phyloP scores from a whole-genome alignment of 2,888 invertebrate genomes.

The Pseudoips prasinana region DNA sequence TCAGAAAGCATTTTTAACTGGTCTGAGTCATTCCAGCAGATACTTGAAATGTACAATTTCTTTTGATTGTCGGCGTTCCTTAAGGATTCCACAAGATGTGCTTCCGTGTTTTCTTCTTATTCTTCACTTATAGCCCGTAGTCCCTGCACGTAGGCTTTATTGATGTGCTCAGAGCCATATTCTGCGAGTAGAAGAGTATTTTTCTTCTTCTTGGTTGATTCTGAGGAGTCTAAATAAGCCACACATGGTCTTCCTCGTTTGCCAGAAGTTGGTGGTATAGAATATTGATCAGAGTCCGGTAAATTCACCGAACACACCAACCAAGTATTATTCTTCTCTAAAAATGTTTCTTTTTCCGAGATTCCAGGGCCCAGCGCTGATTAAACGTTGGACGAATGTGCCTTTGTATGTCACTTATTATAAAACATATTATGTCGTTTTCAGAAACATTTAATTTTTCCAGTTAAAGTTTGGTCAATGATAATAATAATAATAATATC shows the following conservation, averaged over 20 bases:
- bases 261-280: conserved; percentile 4
- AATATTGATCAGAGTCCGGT: background rate
- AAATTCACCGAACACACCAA: conserved; percentile 2
- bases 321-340: conserved; percentile 1
- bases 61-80: conserved; percentile 1
- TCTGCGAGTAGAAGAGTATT: background rate
- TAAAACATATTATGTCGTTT: too few relatives aligned
- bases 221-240: conserved; percentile 3
- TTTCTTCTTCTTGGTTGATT: conserved; percentile 3
- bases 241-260: conserved; percentile 3
- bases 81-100: conserved; percentile 1
- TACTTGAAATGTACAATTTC: conserved; percentile 1
- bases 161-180: conserved; percentile 1
- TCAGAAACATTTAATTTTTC: background rate
- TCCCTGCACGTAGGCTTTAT: conserved; percentile 1
- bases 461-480: conserved; percentile 1
- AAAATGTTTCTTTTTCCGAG: conserved; percentile 2
- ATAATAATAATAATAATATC: too few relatives aligned
- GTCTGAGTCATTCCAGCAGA: conserved; percentile 1
- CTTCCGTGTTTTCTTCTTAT: conserved; percentile 4
- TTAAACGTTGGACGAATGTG: background rate
- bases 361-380: background rate
- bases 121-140: background rate
- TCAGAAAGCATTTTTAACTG: conserved; percentile 4
- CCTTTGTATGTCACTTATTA: background rate